A percentile compares a stretch with the other conserved stretches of the same genome.
Conservation (phyloP, 2,888 invertebrate species). For the Sphecodes monilicornis region DNA sequence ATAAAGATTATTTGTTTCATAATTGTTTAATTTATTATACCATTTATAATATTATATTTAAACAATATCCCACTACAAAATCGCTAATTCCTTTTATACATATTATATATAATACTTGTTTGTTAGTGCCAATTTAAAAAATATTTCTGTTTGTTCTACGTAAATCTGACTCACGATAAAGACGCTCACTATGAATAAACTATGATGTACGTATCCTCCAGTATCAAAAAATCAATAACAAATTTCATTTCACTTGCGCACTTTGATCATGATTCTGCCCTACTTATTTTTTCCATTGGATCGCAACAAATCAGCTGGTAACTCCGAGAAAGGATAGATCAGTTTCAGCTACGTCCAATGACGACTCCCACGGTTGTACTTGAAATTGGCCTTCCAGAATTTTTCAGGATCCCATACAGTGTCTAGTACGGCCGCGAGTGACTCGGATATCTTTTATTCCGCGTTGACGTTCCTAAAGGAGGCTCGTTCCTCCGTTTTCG, state of each 20-base stretch:
- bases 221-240: too few relatives aligned
- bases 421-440: background rate
- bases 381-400: background rate
- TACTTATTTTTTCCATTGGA: background rate
- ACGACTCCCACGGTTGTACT: background rate
- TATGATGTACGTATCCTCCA: too few relatives aligned
- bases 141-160: background rate
- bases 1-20: too few relatives aligned
- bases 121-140: too few relatives aligned
- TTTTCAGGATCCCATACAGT: background rate
- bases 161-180: background rate
- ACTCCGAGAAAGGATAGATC: background rate
- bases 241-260: background rate
- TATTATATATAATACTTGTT: too few relatives aligned
- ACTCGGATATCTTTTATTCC: background rate
- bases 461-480: background rate
- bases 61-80: too few relatives aligned
- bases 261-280: background rate
- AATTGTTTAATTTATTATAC: too few relatives aligned
- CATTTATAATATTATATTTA: too few relatives aligned
- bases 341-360: background rate
- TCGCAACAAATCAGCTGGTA: background rate
- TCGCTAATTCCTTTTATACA: too few relatives aligned
- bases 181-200: too few relatives aligned
- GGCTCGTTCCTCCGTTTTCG: slow-evolving; percentile 28